Conservation (phyloP, 2,888 invertebrate species). For the Campoplex capitator region DNA sequence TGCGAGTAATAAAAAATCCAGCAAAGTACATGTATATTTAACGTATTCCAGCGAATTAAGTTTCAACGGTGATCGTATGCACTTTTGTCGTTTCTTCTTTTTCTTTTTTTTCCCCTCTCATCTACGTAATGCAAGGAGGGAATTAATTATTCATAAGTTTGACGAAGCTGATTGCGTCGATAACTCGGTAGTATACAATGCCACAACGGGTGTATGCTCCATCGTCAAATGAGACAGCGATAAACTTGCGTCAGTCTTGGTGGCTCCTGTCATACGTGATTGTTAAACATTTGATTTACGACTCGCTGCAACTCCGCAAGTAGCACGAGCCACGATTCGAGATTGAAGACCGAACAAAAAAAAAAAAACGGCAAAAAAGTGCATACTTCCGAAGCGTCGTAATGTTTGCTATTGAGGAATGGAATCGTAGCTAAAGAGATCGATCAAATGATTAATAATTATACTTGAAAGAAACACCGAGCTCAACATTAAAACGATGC, state of each 20-base stretch:
- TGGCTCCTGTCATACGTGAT: conserved; percentile 36
- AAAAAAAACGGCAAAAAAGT: neutral
- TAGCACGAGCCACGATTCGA: conserved; percentile 7
- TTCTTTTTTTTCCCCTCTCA: conserved; percentile 2
- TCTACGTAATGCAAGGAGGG: conserved; percentile 42
- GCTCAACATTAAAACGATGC: neutral
- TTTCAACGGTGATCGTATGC: conserved; percentile 5
- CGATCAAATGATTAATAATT: neutral
- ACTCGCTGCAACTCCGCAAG: conserved; percentile 9
- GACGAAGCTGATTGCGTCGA: conserved; percentile 55
- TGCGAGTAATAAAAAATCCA: neutral
- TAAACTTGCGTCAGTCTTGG: conserved; percentile 36
- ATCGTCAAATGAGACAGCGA: conserved; percentile 33
- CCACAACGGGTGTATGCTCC: conserved; percentile 10
- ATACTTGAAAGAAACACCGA: neutral
- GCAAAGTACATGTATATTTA: neutral
- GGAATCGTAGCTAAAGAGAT: neutral
- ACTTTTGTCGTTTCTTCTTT: neutral
- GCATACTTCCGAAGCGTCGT: neutral
- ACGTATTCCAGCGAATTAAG: neutral
- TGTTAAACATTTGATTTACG: conserved; percentile 54
- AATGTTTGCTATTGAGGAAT: neutral
- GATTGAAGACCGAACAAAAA: conserved; percentile 20
- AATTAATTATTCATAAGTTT: conserved; percentile 63
- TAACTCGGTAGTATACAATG: conserved; percentile 34